Conservation (phyloP, 2,113 vertebrate species). For the Riparia riparia region DNA sequence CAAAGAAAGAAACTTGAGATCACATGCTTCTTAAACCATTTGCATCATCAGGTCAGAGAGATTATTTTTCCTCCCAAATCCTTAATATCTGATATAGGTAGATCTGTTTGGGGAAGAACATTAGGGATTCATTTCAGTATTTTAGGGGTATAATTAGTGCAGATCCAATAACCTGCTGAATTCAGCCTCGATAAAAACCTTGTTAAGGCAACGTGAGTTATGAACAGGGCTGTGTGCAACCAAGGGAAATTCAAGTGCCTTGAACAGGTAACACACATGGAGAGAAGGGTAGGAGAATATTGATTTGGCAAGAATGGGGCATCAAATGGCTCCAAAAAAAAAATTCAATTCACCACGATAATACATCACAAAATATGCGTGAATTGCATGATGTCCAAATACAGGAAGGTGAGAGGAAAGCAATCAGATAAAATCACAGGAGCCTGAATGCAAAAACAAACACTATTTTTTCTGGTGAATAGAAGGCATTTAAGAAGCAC, state of each 20-base stretch:
- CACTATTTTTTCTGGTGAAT: neutral
- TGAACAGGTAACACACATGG: neutral
- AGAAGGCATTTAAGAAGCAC: neutral
- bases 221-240: neutral
- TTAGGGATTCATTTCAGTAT: neutral
- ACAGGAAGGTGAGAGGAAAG: neutral
- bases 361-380: neutral
- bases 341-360: rapidly evolving
- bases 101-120: neutral
- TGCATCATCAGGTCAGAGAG: neutral
- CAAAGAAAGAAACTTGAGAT: neutral
- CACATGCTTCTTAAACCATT: neutral
- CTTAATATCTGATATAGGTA: neutral
- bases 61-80: rapidly evolving
- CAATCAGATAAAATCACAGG: neutral
- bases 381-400: neutral
- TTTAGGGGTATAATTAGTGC: neutral
- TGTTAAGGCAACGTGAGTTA: neutral
- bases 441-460: neutral
- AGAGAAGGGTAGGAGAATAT: neutral
- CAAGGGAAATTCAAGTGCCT: neutral
- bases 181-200: neutral
- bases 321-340: neutral
- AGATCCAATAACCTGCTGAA: neutral
- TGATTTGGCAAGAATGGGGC: neutral